Conservation (phyloP, 2,888 invertebrate species). For the Sinelater perroti region DNA sequence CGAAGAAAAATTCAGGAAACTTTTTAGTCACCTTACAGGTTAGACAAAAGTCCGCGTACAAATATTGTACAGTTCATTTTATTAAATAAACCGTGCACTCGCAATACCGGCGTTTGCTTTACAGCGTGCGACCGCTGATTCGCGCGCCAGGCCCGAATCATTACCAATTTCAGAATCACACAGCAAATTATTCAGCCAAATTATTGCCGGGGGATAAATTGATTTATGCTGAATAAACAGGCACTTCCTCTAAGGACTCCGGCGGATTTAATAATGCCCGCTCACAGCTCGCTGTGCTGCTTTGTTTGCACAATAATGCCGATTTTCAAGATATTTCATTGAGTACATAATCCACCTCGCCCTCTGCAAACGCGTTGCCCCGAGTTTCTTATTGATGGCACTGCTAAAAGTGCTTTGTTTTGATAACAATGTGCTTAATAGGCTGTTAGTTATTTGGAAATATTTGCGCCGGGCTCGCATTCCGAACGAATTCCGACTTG, state of each 20-base stretch:
- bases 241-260: constrained; percentile 31
- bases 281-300: constrained; percentile 30
- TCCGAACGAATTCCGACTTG: too few relatives aligned
- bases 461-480: neutral
- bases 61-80: too few relatives aligned
- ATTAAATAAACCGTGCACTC: too few relatives aligned
- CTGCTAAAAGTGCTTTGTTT: constrained; percentile 30
- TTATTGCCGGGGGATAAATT: constrained; percentile 32
- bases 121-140: too few relatives aligned
- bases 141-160: constrained; percentile 17
- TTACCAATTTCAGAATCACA: constrained; percentile 30
- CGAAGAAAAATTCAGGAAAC: too few relatives aligned
- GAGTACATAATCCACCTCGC: constrained; percentile 29
- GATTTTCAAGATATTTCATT: constrained; percentile 37
- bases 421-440: constrained; percentile 26
- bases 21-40: too few relatives aligned
- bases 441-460: constrained; percentile 18
- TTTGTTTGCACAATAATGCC: constrained; percentile 36
- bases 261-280: constrained; percentile 35
- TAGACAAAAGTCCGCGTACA: too few relatives aligned
- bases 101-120: constrained; percentile 18
- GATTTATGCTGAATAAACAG: constrained; percentile 38
- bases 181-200: constrained; percentile 34
- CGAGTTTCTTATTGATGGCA: constrained; percentile 24
- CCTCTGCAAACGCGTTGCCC: constrained; percentile 21